phyloP scores from a whole-genome alignment of 2,888 invertebrate genomes.

The Chymomyza fuscimana region DNA sequence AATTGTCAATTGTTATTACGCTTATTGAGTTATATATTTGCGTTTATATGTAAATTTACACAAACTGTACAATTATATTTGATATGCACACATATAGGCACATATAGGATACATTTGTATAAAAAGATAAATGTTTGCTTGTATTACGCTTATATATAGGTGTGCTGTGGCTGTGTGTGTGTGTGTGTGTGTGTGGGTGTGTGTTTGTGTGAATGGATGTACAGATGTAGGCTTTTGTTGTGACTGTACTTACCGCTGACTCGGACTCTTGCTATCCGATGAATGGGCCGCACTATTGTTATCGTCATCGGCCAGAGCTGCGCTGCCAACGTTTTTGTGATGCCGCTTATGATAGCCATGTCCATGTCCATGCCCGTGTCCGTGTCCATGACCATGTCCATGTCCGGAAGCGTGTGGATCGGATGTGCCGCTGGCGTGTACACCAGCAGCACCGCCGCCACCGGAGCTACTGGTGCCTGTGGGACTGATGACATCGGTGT shows the following conservation, averaged over 20 bases:
- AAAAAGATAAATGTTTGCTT: neutral
- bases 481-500: slow-evolving; percentile 75
- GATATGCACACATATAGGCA: neutral
- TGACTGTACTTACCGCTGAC: slow-evolving; percentile 82
- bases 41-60: neutral
- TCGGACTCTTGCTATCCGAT: slow-evolving; percentile 86
- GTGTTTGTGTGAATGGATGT: neutral
- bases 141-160: neutral
- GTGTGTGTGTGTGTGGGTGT: neutral
- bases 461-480: slow-evolving; percentile 77
- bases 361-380: neutral
- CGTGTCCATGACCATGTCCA: slow-evolving; percentile 26
- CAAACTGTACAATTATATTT: neutral
- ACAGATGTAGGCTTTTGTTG: neutral
- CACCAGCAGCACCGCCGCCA: slow-evolving; percentile 80
- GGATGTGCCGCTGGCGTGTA: slow-evolving; percentile 5
- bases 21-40: neutral
- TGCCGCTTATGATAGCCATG: slow-evolving; percentile 61
- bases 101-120: neutral
- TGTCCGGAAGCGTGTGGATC: slow-evolving; percentile 5
- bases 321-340: slow-evolving; percentile 48
- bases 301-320: slow-evolving; percentile 83
- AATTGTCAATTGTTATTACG: neutral
- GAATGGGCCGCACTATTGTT: slow-evolving; percentile 86
- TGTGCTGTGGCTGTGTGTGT: neutral